Conservation (phyloP, 2,888 invertebrate genomes). For the Desoria tigrina region DNA sequence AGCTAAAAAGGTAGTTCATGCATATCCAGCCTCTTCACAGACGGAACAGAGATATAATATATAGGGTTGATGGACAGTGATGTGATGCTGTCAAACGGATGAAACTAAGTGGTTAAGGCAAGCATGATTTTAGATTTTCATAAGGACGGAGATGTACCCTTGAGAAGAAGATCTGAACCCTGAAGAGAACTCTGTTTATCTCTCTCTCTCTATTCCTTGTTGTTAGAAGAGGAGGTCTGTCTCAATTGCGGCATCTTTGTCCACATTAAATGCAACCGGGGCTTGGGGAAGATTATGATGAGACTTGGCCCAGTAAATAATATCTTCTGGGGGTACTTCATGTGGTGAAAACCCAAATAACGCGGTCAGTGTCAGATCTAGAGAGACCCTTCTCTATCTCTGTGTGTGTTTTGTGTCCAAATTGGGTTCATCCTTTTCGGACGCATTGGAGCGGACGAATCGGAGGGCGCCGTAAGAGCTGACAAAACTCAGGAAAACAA, state of each 20-base stretch:
- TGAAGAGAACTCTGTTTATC: conserved; percentile 9
- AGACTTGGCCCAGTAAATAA: conserved; percentile 6
- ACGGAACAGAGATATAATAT: neutral
- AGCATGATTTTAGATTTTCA: conserved; percentile 8
- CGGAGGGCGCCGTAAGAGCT: conserved; percentile 53
- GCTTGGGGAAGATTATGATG: conserved; percentile 9
- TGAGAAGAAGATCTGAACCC: conserved; percentile 6
- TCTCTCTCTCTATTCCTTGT: conserved; percentile 3
- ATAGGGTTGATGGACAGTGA: conserved; percentile 1
- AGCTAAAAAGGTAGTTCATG: no score
- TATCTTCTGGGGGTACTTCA: conserved; percentile 30
- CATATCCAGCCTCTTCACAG: neutral
- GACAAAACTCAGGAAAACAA: conserved; percentile 50
- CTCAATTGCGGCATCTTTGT: conserved; percentile 53
- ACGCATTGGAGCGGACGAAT: conserved; percentile 52
- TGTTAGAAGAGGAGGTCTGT: conserved; percentile 9
- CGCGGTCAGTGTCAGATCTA: conserved; percentile 46
- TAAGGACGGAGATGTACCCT: neutral
- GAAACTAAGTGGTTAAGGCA: conserved; percentile 12
- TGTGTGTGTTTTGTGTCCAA: conserved; percentile 32
- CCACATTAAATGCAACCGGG: conserved; percentile 53
- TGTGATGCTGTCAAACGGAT: neutral
- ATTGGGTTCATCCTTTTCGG: conserved; percentile 53
- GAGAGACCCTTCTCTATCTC: conserved; percentile 34
- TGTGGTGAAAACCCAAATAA: conserved; percentile 36